Conservation (phyloP, 1,140 invertebrate species). For the Spodoptera frugiperda region DNA sequence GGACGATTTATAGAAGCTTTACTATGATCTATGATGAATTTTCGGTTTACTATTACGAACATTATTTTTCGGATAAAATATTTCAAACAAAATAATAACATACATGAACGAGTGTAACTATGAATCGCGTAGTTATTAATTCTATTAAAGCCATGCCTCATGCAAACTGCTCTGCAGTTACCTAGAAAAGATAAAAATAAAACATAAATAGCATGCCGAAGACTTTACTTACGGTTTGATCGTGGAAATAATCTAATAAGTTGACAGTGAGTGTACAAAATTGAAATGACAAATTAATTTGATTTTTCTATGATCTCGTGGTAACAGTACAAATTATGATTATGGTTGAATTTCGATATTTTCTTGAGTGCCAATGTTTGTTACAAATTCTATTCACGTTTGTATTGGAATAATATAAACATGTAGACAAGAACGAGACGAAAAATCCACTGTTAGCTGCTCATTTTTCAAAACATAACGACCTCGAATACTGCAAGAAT, state of each 20-base stretch:
- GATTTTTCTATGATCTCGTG: slow-evolving; percentile 5
- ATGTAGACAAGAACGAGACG: not conserved
- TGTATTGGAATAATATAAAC: slow-evolving; percentile 5
- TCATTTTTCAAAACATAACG: slow-evolving; percentile 48
- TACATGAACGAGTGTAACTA: slow-evolving; percentile 79
- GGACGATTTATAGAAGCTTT: slow-evolving; percentile 27
- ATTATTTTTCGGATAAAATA: slow-evolving; percentile 46
- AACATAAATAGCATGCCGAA: slow-evolving; percentile 71
- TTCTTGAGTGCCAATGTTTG: slow-evolving; percentile 13
- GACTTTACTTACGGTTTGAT: slow-evolving; percentile 39
- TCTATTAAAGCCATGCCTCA: slow-evolving; percentile 79
- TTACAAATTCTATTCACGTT: slow-evolving; percentile 24
- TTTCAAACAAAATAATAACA: slow-evolving; percentile 58
- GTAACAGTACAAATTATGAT: not conserved
- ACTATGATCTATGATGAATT: not conserved
- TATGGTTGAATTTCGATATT: not conserved
- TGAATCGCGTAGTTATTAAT: slow-evolving; percentile 75
- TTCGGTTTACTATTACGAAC: slow-evolving; percentile 35
- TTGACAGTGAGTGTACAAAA: slow-evolving; percentile 31
- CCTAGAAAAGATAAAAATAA: slow-evolving; percentile 75
- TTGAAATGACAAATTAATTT: slow-evolving; percentile 35
- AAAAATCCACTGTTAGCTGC: slow-evolving; percentile 27
- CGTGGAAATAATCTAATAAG: slow-evolving; percentile 32
- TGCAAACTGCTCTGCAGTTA: slow-evolving; percentile 76
- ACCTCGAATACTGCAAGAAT: slow-evolving; percentile 66